A percentile compares a stretch with the other conserved stretches of the same genome.
These are phyloP conservation scores for Columbina picui DNA, from an alignment of 2,113 vertebrate species.

Conservation along the genomic window DNA sequence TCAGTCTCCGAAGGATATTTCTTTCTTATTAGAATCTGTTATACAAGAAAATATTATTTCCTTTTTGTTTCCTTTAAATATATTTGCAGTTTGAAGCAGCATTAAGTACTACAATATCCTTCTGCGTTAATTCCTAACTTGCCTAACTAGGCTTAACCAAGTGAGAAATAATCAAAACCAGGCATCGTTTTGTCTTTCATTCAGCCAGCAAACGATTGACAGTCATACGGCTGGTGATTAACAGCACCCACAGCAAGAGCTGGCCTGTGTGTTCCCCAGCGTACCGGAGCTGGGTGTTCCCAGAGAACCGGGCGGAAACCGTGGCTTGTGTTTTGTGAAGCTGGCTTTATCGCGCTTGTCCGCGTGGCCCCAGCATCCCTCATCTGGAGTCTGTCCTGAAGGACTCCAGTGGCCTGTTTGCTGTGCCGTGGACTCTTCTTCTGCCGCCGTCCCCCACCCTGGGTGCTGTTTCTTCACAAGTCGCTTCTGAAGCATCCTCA, in stretches of 20 bases:
- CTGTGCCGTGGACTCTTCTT: neutral
- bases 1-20: constrained; percentile 24
- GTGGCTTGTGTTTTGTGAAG: neutral
- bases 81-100: constrained; percentile 29
- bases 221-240: constrained; percentile 25
- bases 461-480: fast-evolving
- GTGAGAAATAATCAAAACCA: constrained; percentile 31
- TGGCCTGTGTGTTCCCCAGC: constrained; percentile 23
- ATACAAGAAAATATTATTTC: constrained; percentile 28
- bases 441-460: neutral
- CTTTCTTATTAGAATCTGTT: neutral
- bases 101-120: constrained; percentile 34
- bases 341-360: neutral
- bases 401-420: neutral
- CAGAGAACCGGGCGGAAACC: neutral
- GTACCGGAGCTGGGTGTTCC: constrained; percentile 16
- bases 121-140: constrained; percentile 48
- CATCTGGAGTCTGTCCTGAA: neutral
- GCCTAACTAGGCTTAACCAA: constrained; percentile 32
- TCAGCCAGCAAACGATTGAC: constrained; percentile 22
- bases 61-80: constrained; percentile 17
- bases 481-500: neutral
- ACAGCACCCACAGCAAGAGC: neutral
- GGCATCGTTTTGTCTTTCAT: constrained; percentile 40
- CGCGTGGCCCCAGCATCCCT: neutral